These are phyloP conservation scores for Sebastes taczanowskii DNA, from an alignment of 2,797 vertebrate genomes.

Conservation along the genomic window DNA sequence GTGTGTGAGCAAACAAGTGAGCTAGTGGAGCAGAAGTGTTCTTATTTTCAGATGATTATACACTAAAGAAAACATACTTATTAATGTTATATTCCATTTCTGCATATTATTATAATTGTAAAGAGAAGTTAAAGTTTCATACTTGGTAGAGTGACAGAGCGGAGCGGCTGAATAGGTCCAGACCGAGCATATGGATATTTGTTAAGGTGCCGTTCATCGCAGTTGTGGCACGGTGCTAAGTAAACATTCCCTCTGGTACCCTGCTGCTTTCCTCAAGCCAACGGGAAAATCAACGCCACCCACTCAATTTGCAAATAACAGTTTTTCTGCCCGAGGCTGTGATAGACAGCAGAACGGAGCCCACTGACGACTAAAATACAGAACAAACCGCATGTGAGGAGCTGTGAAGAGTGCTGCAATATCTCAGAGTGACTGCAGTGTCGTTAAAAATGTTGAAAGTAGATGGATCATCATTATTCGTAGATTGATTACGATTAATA, in stretches of 20 bases:
- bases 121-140: not conserved
- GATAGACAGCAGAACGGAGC: slow-evolving; percentile 52
- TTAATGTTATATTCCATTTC: no score
- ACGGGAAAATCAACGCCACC: slow-evolving; percentile 71
- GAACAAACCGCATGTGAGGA: slow-evolving; percentile 1
- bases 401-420: not conserved
- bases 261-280: slow-evolving; percentile 63
- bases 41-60: no score
- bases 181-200: slow-evolving; percentile 56
- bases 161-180: slow-evolving; percentile 26
- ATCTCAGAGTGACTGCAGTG: not conserved
- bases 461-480: not conserved
- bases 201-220: slow-evolving; percentile 51
- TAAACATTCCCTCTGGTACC: slow-evolving; percentile 66
- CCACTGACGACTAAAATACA: slow-evolving; percentile 8
- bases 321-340: slow-evolving; percentile 64
- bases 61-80: no score
- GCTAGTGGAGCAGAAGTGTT: no score
- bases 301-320: slow-evolving; percentile 77
- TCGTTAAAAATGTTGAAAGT: no score
- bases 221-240: slow-evolving; percentile 51
- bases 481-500: not conserved
- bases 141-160: not conserved
- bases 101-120: not conserved
- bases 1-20: no score